Percentiles rank a stretch among this genome's conserved stretches.
phyloP scores from a whole-genome alignment of 2,888 invertebrate genomes.

The Drosophila tripunctata region DNA sequence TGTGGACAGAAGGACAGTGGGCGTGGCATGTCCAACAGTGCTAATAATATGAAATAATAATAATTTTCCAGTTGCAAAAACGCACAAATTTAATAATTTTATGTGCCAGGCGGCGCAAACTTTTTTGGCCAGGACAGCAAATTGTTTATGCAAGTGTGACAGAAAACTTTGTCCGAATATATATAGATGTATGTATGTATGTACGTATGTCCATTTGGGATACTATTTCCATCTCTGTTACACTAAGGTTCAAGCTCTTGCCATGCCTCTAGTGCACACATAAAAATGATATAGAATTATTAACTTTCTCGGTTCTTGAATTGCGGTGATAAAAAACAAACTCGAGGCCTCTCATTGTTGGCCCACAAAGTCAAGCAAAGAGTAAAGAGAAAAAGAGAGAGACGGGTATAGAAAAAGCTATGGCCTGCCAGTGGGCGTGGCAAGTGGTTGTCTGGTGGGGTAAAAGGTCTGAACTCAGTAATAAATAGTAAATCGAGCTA shows the following conservation, averaged over 20 bases:
- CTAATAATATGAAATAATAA: conserved; percentile 43
- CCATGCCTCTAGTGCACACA: conserved; percentile 6
- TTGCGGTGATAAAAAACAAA: conserved; percentile 35
- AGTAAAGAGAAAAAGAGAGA: background rate
- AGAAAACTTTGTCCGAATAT: conserved; percentile 17
- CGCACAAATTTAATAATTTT: conserved; percentile 47
- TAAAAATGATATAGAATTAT: conserved; percentile 72
- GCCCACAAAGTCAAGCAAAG: background rate
- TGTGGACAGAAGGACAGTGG: fast-evolving
- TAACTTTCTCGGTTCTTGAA: conserved; percentile 53
- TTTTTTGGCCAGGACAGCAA: conserved; percentile 29
- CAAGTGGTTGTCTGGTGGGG: background rate
- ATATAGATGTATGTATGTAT: background rate
- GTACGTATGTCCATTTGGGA: conserved; percentile 1
- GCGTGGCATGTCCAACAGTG: background rate
- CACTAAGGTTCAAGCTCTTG: background rate
- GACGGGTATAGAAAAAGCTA: background rate
- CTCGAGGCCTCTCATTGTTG: conserved; percentile 16
- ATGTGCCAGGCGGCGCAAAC: conserved; percentile 36
- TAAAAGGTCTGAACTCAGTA: conserved; percentile 27
- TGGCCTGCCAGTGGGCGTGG: background rate
- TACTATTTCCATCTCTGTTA: background rate
- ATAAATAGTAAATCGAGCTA: conserved; percentile 71
- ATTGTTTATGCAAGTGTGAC: conserved; percentile 44
- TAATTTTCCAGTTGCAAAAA: conserved; percentile 40